Base-by-base conservation (phyloP, 2,113 vertebrate genomes). In the Amia ocellicauda region DNA sequence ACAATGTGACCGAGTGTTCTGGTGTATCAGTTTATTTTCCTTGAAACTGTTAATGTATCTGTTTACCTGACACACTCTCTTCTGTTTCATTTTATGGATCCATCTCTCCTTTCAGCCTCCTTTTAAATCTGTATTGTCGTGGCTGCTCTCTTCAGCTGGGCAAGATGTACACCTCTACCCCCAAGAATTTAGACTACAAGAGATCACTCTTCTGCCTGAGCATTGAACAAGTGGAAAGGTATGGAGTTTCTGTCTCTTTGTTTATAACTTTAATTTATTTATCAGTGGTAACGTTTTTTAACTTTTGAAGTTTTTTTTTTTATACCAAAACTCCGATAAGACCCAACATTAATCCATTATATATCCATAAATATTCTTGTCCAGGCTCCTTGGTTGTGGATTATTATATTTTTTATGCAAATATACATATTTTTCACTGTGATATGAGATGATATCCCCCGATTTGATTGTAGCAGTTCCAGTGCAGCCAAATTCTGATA, bases 191-290 rank as follows among this genome's bases (percentile, higher is more conserved):
- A 74, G 88, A 89, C 68, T 69, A 82, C 64, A 88, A 86, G 69
- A 81, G 86, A 43, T 82, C 71, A n/a, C 60, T 76, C 0, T 89
- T 86, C 74, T 90, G 64, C 62, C 71, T 89, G 7, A 78, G 66
- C 4, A 86, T 88, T 0, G 74, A 69, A 23, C 61, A 71, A 58
- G 76, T 90, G 1, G 88, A 89, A 49, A 89, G 88, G 88, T 88
- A 67, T 55, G 13, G 4, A 13, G 8, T 2, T 27, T 14, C 24
- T 9, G n/a, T 17, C 3, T 52, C n/a, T 23, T 52, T 8, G 9
- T 2, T 22, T 4, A 23, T 1, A 49, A 14, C 24, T 7, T 7
- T 52, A 9, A 23, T 22, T 5, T 52, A 3, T 4, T 52, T 22
- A 49, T 3, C 2, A 23, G 7, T 2, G 50, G 22, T 23, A 23